phyloP scores from a whole-genome alignment of 2,113 vertebrate species.

The Herpetotheres cachinnans region DNA sequence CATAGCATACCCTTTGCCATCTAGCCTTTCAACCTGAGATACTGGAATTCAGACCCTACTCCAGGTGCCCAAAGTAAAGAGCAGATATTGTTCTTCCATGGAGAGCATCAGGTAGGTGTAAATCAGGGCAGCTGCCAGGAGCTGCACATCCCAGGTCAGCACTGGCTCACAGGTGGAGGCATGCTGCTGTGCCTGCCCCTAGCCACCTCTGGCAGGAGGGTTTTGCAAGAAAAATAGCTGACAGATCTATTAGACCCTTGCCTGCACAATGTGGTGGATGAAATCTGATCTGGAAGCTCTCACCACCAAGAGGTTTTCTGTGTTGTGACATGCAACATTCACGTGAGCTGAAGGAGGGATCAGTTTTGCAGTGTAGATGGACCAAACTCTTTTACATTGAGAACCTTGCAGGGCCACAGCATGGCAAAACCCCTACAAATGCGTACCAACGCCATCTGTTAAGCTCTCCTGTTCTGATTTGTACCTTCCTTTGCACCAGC shows the following conservation, averaged over 20 bases:
- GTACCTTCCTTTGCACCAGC: not conserved
- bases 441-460: rapidly evolving
- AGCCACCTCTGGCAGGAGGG: not conserved
- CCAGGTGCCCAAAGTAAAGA: not conserved
- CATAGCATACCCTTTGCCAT: not conserved
- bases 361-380: not conserved
- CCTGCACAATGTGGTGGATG: not conserved
- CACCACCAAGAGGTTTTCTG: not conserved
- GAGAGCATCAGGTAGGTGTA: not conserved
- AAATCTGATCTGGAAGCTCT: not conserved
- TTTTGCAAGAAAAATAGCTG: not conserved
- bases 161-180: not conserved
- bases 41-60: not conserved
- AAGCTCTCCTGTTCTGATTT: not conserved
- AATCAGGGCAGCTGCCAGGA: not conserved
- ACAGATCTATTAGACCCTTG: not conserved
- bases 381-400: not conserved
- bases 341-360: not conserved
- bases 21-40: not conserved
- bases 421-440: not conserved
- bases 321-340: not conserved
- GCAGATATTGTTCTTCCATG: not conserved
- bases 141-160: not conserved
- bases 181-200: not conserved
- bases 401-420: not conserved